phyloP scores from a whole-genome alignment of 2,797 vertebrate species.

The Spatula clypeata region DNA sequence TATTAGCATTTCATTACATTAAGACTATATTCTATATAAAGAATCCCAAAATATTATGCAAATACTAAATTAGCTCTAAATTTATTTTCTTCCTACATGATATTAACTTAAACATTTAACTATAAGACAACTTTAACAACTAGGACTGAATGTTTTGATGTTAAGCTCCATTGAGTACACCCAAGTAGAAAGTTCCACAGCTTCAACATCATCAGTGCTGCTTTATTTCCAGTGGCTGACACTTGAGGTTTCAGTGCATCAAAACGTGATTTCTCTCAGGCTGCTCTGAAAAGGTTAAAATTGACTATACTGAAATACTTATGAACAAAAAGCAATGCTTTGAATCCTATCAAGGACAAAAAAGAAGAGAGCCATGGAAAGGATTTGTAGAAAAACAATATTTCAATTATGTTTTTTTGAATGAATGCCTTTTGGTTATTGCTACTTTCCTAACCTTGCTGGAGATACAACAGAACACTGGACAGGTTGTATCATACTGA shows the following conservation, averaged over 20 bases:
- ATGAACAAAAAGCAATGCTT: neutral
- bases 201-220: neutral
- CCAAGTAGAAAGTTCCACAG: neutral
- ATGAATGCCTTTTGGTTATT: neutral
- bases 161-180: fast-evolving
- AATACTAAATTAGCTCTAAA: neutral
- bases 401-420: neutral
- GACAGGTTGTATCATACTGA: neutral
- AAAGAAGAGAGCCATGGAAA: neutral
- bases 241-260: neutral
- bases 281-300: neutral
- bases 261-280: neutral
- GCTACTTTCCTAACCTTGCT: neutral
- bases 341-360: neutral
- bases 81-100: neutral
- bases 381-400: neutral
- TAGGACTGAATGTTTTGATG: neutral
- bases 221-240: neutral
- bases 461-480: neutral
- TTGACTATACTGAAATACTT: neutral
- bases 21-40: neutral
- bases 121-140: neutral
- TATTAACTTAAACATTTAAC: neutral
- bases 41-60: neutral
- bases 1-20: neutral